Conservation (phyloP, 1,140 invertebrate genomes). For the Andricus grossulariae region DNA sequence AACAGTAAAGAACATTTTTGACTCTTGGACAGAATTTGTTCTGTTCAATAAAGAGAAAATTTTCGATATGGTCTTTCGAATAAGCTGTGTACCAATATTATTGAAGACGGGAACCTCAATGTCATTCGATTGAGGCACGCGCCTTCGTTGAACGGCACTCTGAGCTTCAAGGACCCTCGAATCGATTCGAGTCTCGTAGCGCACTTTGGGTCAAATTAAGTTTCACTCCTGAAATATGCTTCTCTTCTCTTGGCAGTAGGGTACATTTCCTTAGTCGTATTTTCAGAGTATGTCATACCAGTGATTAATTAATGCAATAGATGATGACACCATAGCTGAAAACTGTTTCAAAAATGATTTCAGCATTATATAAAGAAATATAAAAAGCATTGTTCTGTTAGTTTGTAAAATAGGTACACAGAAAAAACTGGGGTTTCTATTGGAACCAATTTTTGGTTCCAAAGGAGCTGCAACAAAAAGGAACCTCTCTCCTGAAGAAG, state of each 20-base stretch:
- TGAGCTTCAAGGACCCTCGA: slow-evolving; percentile 70
- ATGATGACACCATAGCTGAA: not conserved
- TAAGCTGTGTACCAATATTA: slow-evolving; percentile 46
- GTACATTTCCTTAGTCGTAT: not conserved
- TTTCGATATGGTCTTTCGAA: not conserved
- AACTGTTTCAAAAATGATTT: not conserved
- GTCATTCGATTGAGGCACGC: slow-evolving; percentile 69
- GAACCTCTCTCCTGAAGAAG: too few species aligned
- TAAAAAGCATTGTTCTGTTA: too few species aligned
- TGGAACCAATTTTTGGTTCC: too few species aligned
- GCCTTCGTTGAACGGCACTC: slow-evolving; percentile 67
- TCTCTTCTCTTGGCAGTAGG: slow-evolving; percentile 39
- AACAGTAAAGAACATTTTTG: not conserved
- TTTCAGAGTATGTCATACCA: not conserved
- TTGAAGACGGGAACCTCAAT: slow-evolving; percentile 64
- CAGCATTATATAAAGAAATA: too few species aligned
- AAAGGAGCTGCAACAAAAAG: too few species aligned
- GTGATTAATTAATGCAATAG: slow-evolving; percentile 10
- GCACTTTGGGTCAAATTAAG: slow-evolving; percentile 73
- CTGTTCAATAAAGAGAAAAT: not conserved
- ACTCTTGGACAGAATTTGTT: not conserved
- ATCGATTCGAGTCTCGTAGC: slow-evolving; percentile 71
- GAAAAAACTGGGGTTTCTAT: too few species aligned
- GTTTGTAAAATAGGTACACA: too few species aligned
- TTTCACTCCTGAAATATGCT: slow-evolving; percentile 70